phyloP scores from a whole-genome alignment of 2,113 vertebrate genomes.

The Stigmatopora nigra region DNA sequence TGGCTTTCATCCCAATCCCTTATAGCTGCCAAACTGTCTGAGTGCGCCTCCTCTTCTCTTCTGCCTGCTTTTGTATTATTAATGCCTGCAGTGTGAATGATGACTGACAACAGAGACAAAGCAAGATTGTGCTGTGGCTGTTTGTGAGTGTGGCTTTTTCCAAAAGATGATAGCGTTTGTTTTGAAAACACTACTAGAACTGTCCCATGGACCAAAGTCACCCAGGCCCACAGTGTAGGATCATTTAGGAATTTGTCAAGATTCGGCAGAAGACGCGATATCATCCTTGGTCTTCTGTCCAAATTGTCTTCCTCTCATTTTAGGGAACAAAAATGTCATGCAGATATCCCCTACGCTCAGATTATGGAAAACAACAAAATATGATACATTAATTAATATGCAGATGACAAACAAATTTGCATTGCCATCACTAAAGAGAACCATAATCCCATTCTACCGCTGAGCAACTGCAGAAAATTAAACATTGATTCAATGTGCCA shows the following conservation, averaged over 20 bases:
- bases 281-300: slow-evolving; percentile 3
- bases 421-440: slow-evolving; percentile 1
- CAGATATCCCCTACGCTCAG: not conserved
- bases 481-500: not conserved
- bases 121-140: slow-evolving; percentile 1
- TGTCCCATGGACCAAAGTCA: not conserved
- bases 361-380: slow-evolving; percentile 9
- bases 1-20: slow-evolving; percentile 24
- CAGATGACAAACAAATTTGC: slow-evolving; percentile 10
- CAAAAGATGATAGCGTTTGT: not conserved
- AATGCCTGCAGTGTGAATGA: slow-evolving; percentile 27
- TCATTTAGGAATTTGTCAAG: not conserved
- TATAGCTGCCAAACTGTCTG: slow-evolving; percentile 24
- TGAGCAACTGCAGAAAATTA: slow-evolving; percentile 5
- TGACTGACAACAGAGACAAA: slow-evolving; percentile 23
- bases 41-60: slow-evolving; percentile 28
- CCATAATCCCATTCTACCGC: slow-evolving; percentile 7
- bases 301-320: slow-evolving; percentile 1
- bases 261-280: not conserved
- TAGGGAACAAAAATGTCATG: not conserved
- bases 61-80: slow-evolving; percentile 36
- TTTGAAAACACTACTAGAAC: slow-evolving; percentile 4
- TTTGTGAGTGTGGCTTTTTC: slow-evolving; percentile 13
- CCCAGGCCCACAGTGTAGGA: not conserved
- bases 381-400: slow-evolving; percentile 11